These are phyloP conservation scores for Alectoris magna DNA, from an alignment of 2,797 vertebrate genomes.

Conservation along the genomic window DNA sequence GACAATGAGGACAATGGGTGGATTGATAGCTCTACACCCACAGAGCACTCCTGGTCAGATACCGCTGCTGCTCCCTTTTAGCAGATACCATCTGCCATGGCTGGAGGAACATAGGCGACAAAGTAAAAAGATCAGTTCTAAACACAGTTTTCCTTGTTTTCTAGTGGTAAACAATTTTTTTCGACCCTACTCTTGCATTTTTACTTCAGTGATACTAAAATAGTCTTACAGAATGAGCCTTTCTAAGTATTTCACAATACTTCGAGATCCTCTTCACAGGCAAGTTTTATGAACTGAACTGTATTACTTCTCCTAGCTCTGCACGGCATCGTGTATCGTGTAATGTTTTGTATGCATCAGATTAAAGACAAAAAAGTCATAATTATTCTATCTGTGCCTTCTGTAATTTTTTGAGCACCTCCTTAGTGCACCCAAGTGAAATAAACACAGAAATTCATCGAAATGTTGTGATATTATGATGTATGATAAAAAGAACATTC, in stretches of 20 bases:
- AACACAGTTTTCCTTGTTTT: neutral
- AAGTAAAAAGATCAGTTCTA: constrained; percentile 13
- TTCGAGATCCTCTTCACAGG: neutral
- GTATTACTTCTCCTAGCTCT: neutral
- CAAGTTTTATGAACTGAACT: neutral
- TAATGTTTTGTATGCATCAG: neutral
- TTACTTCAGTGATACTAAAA: neutral
- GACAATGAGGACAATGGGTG: neutral
- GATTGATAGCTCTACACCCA: neutral
- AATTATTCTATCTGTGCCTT: neutral
- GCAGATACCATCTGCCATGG: neutral
- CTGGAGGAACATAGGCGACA: neutral
- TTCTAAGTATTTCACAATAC: neutral
- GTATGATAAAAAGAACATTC: neutral
- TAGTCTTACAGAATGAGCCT: neutral
- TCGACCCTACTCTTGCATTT: neutral
- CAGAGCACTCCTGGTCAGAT: neutral
- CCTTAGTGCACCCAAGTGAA: neutral
- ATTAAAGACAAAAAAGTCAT: neutral
- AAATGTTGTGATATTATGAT: neutral
- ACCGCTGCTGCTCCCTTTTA: neutral
- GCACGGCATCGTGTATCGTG: neutral
- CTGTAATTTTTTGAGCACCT: neutral
- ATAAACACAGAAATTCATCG: neutral
- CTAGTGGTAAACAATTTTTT: neutral